phyloP scores from a whole-genome alignment of 23 tunicate species.

The Halocynthia aurantium region DNA sequence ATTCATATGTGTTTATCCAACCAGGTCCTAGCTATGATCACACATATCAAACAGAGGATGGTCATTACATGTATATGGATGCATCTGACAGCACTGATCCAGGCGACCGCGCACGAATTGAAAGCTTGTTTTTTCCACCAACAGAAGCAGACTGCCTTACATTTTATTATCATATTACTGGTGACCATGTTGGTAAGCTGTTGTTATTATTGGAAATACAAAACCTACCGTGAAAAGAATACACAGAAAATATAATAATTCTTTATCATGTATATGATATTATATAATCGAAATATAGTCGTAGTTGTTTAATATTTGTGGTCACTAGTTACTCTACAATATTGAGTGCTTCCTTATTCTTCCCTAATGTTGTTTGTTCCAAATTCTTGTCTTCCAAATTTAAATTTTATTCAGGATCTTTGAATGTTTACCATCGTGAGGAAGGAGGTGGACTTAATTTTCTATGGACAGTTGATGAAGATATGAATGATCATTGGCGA shows the following conservation, averaged over 20 bases:
- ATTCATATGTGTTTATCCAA: too few relatives aligned
- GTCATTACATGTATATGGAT: slow-evolving; percentile 91
- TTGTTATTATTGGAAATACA: background rate
- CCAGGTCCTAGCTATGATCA: slow-evolving; percentile 71
- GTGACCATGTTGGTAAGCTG: slow-evolving; percentile 42
- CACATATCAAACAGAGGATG: slow-evolving; percentile 76
- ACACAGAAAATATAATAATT: too few relatives aligned
- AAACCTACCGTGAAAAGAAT: too few relatives aligned
- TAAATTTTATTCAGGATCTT: slow-evolving; percentile 26
- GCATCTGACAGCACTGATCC: slow-evolving; percentile 15
- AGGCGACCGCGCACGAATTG: slow-evolving; percentile 41
- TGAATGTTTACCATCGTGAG: slow-evolving; percentile 63
- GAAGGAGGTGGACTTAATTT: slow-evolving; percentile 50
- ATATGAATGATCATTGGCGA: slow-evolving; percentile 85
- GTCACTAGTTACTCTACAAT: too few relatives aligned
- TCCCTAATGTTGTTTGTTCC: too few relatives aligned
- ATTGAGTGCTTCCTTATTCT: too few relatives aligned
- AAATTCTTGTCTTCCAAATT: background rate
- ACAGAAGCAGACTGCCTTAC: slow-evolving; percentile 81
- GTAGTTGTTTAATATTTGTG: too few relatives aligned
- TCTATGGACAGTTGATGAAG: slow-evolving; percentile 44
- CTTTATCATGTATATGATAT: too few relatives aligned
- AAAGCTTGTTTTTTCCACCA: slow-evolving; percentile 49
- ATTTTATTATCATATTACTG: slow-evolving; percentile 60
- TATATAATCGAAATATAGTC: too few relatives aligned